phyloP scores from a whole-genome alignment of 2,113 vertebrate genomes.

The Donacobius atricapilla region DNA sequence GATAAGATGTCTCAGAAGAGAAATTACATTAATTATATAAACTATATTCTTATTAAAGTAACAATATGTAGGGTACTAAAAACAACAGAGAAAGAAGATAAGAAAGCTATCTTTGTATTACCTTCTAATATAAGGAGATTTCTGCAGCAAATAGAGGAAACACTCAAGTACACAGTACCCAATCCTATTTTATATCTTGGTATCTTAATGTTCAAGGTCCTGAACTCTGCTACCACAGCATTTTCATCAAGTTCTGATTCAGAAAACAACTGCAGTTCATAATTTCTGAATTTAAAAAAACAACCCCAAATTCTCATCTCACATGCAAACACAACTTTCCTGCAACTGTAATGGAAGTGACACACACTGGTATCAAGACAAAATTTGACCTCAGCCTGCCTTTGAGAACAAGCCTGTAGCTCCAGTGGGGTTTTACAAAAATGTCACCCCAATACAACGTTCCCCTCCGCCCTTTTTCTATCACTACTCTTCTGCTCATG shows the following conservation, averaged over 20 bases:
- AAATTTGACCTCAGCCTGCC: not conserved
- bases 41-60: not conserved
- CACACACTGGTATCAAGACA: not conserved
- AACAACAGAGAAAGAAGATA: not conserved
- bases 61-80: not conserved
- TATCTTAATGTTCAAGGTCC: not conserved
- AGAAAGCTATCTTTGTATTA: not conserved
- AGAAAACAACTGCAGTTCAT: not conserved
- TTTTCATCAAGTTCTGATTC: not conserved
- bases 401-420: not conserved
- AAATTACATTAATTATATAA: not conserved
- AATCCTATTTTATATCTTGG: not conserved
- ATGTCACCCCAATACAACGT: not conserved
- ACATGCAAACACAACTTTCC: not conserved
- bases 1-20: not conserved
- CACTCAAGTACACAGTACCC: not conserved
- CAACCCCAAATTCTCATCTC: not conserved
- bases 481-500: not conserved
- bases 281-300: not conserved
- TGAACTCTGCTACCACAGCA: not conserved
- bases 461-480: accelerated
- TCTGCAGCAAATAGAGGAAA: not conserved
- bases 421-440: not conserved
- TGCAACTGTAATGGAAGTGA: not conserved
- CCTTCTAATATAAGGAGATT: not conserved